Evolutionary conservation across 2,113 vertebrate species (phyloP).

Genomic region (Butastur rufipennis): DNA sequence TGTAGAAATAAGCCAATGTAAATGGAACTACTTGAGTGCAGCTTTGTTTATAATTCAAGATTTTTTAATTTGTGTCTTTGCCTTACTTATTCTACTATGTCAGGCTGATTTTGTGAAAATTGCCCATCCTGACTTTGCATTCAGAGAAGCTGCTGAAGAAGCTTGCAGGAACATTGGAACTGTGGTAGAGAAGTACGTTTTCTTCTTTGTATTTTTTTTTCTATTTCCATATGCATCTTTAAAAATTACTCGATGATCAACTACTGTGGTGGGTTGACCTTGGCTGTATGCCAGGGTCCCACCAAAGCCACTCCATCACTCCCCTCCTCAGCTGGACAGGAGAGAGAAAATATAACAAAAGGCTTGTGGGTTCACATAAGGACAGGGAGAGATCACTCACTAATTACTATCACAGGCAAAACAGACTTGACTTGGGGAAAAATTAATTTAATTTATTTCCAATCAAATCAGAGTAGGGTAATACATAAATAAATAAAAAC

Average conservation of each 20-base stretch:
- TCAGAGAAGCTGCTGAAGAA: conserved; percentile 91
- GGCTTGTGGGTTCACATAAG: background rate
- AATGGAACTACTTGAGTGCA: background rate
- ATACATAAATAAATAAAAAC: no score
- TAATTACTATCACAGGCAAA: background rate
- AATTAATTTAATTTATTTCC: no score
- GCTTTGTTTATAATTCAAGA: background rate
- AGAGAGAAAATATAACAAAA: background rate
- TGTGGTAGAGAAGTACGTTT: conserved; percentile 89
- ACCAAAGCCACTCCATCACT: background rate
- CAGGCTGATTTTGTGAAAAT: conserved; percentile 97
- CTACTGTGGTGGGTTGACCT: background rate
- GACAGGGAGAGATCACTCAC: background rate
- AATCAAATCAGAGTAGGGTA: no score
- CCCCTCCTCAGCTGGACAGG: background rate
- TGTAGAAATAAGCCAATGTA: background rate
- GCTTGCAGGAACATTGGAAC: conserved; percentile 91
- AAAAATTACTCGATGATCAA: background rate
- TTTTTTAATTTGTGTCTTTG: background rate
- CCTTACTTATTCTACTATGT: background rate
- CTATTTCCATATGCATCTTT: background rate
- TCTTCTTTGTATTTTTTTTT: background rate
- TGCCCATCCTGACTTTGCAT: conserved; percentile 88
- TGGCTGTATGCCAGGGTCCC: background rate
- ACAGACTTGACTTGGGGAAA: no score